Percentiles rank a stretch among this genome's conserved stretches.
Conservation (phyloP, 2,888 invertebrate genomes). For the Cerastis rubricosa region DNA sequence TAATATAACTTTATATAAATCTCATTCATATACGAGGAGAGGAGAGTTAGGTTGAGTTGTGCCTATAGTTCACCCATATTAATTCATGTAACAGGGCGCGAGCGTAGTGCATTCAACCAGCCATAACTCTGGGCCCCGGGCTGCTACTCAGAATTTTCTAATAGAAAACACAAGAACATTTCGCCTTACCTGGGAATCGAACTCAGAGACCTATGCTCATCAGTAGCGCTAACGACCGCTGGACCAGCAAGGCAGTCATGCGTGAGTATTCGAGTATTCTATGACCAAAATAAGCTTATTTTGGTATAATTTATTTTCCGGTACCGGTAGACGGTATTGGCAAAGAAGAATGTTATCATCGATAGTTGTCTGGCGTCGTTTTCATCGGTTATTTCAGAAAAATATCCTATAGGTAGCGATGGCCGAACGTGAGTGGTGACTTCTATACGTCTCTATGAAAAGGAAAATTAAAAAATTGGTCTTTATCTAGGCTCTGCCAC, state of each 20-base stretch:
- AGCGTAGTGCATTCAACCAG: not conserved
- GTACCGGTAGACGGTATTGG: too few relatives aligned
- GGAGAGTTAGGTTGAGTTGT: not conserved
- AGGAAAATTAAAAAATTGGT: not conserved
- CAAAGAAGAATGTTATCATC: too few relatives aligned
- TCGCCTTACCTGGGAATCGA: too few relatives aligned
- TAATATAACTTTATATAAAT: not conserved
- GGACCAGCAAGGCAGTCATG: too few relatives aligned
- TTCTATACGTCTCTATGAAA: not conserved
- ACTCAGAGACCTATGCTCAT: too few relatives aligned
- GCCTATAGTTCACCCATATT: not conserved
- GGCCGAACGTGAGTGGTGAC: not conserved
- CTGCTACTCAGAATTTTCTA: too few relatives aligned
- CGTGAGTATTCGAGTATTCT: too few relatives aligned
- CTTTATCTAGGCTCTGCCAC: not conserved
- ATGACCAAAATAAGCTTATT: too few relatives aligned
- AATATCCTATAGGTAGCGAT: not conserved
- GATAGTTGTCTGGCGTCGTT: too few relatives aligned
- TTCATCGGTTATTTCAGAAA: too few relatives aligned
- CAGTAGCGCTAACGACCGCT: too few relatives aligned
- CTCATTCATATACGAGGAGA: constrained; percentile 12
- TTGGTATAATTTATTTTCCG: too few relatives aligned
- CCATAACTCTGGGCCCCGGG: not conserved
- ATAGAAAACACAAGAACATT: not conserved
- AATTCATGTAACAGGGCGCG: not conserved